Conservation (phyloP, 1,140 invertebrate species). For the Drosophila bipectinata region DNA sequence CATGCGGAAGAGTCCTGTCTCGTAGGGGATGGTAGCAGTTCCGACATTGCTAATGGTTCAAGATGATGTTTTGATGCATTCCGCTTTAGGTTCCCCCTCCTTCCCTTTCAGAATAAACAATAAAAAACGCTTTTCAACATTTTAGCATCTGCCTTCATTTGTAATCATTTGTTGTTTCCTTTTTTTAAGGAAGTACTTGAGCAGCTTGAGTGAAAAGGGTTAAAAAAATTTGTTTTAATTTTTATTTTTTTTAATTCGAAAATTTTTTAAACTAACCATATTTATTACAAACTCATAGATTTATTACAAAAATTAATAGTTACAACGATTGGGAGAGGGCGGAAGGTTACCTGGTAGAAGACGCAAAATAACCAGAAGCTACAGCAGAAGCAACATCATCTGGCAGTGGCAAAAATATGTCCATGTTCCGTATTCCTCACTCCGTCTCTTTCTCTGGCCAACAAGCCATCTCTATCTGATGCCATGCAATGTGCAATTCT, state of each 20-base stretch:
- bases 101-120: neutral
- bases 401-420: conserved; percentile 51
- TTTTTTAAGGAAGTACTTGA: neutral
- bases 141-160: conserved; percentile 64
- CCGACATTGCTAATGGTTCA: conserved; percentile 63
- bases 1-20: conserved; percentile 12
- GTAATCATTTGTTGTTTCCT: conserved; percentile 49
- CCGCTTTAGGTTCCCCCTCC: neutral
- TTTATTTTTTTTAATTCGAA: neutral
- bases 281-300: neutral
- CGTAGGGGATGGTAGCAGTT: conserved; percentile 14
- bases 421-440: conserved; percentile 53
- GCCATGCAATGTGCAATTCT: conserved; percentile 70
- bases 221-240: neutral
- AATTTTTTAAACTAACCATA: neutral
- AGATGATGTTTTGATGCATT: conserved; percentile 63
- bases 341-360: conserved; percentile 6
- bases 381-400: conserved; percentile 15
- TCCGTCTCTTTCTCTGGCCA: conserved; percentile 19
- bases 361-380: conserved; percentile 27
- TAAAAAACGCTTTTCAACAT: conserved; percentile 9
- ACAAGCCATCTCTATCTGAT: conserved; percentile 44
- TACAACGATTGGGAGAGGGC: neutral
- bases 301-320: conserved; percentile 12
- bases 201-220: conserved; percentile 1